Conservation (phyloP, 1,140 invertebrate genomes). For the Drosophila willistoni region DNA sequence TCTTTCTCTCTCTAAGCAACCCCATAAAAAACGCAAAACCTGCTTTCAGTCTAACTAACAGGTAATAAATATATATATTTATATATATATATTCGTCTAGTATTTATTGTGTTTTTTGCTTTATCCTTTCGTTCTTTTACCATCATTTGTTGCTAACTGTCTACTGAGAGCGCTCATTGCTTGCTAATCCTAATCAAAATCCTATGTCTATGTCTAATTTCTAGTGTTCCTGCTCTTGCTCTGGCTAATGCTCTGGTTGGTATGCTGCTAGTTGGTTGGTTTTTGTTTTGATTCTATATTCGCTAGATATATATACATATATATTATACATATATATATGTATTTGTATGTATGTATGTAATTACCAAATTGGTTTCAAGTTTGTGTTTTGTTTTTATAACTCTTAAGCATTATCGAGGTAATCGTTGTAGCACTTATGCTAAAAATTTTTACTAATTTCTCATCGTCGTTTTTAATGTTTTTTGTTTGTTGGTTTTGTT, state of each 20-base stretch:
- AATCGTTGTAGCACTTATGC: slow-evolving; percentile 81
- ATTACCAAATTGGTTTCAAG: slow-evolving; percentile 50
- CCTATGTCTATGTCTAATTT: slow-evolving; percentile 3
- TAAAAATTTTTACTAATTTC: slow-evolving; percentile 80
- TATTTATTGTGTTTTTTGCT: slow-evolving; percentile 39
- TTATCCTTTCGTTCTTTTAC: slow-evolving; percentile 20
- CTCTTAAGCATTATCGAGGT: slow-evolving; percentile 79
- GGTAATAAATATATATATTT: slow-evolving; percentile 44
- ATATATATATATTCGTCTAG: slow-evolving; percentile 64
- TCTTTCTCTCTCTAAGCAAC: slow-evolving; percentile 41
- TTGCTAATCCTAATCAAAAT: slow-evolving; percentile 29
- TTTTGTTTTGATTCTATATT: slow-evolving; percentile 63
- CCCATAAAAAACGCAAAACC: slow-evolving; percentile 59
- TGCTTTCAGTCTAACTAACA: slow-evolving; percentile 74
- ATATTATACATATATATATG: slow-evolving; percentile 41
- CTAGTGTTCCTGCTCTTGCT: slow-evolving; percentile 13
- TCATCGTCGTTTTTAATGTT: slow-evolving; percentile 37
- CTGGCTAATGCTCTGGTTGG: slow-evolving; percentile 45
- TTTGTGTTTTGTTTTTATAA: slow-evolving; percentile 49
- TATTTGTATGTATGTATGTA: slow-evolving; percentile 40
- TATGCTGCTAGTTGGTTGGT: slow-evolving; percentile 50
- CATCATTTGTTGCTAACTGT: slow-evolving; percentile 37
- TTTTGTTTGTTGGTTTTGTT: slow-evolving; percentile 13
- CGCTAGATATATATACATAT: slow-evolving; percentile 58
- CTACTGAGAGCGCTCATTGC: slow-evolving; percentile 40